Evolutionary conservation across 2,113 vertebrate species (phyloP), one percentile per base, ranked within the genome.

Genomic region (Noturus placidus): DNA sequence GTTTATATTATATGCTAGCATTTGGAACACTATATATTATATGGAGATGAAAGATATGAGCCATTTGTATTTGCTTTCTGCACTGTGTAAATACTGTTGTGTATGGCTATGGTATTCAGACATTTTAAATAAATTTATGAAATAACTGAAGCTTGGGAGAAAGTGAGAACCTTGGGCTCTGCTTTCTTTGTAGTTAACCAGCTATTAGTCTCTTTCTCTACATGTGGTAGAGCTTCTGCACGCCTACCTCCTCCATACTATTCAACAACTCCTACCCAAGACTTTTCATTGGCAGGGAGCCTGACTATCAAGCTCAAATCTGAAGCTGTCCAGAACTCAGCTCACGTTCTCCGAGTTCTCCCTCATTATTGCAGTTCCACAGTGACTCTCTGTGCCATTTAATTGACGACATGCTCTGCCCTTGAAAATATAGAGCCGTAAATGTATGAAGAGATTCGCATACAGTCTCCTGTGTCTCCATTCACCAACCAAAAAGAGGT

Each of bases 41-140:
- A 77, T 77, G 42, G n/a, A 50, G 25, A 50, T 77, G 11, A 46
- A 50, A 27, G 15, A 15, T 77, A 77, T 27, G 25, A 50, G 15
- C 4, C 25, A 14, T 27, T 50, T 77, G 6, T n/a, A 27, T 77
- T 77, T 50, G 14, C 10, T 50, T 77, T 14, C 42, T 77, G 74
- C 74, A 77, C 42, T 50, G 38, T 20, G 4, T 42, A 42, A 74
- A 74, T 22, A 42, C 70, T 74, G 42, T 15, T 27, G 46, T 77
- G 74, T 77, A n/a, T 77, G 42, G 25, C 4, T 77, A 50, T 27
- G 25, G 22, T 27, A 50, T 72, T 72, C 69, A 70, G 33, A 72
- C 65, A 33, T 22, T 22, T 46, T 6, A 46, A 38, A 69, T 69
- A 4, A 98, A 99, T 33, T 69, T 33, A 3, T 38, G 19, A 72